These are phyloP conservation scores for Tarsius wallacei DNA, from an alignment of 2,797 vertebrate species.

Conservation along the genomic window DNA sequence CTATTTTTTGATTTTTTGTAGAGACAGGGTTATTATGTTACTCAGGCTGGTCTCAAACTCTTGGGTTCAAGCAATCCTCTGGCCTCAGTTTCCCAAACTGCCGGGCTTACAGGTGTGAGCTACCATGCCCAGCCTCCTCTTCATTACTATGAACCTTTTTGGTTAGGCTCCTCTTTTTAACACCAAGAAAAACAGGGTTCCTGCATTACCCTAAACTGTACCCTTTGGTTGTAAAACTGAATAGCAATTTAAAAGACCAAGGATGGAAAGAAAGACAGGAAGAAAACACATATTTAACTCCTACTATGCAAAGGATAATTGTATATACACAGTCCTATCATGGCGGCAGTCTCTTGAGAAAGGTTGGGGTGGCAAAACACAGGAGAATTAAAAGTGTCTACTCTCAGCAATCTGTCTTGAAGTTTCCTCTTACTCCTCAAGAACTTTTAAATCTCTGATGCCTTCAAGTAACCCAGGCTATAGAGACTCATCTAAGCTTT, in stretches of 20 bases:
- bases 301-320: neutral
- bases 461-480: neutral
- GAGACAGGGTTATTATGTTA: no score
- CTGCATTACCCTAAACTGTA: neutral
- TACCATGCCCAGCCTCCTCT: neutral
- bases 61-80: no score
- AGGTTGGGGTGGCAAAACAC: neutral
- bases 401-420: neutral
- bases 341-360: neutral
- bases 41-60: no score
- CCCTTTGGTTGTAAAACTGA: neutral
- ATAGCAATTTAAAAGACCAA: neutral
- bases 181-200: neutral
- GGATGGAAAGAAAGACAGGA: neutral
- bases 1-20: no score
- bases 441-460: neutral
- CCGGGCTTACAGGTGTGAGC: no score
- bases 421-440: neutral
- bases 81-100: no score
- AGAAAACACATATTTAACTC: neutral
- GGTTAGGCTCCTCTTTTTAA: neutral
- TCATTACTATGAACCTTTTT: neutral
- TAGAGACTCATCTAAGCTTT: neutral
- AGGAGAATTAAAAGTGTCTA: neutral
- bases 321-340: neutral